phyloP scores from a whole-genome alignment of 2,113 vertebrate species.

The Protobothrops flavoviridis region DNA sequence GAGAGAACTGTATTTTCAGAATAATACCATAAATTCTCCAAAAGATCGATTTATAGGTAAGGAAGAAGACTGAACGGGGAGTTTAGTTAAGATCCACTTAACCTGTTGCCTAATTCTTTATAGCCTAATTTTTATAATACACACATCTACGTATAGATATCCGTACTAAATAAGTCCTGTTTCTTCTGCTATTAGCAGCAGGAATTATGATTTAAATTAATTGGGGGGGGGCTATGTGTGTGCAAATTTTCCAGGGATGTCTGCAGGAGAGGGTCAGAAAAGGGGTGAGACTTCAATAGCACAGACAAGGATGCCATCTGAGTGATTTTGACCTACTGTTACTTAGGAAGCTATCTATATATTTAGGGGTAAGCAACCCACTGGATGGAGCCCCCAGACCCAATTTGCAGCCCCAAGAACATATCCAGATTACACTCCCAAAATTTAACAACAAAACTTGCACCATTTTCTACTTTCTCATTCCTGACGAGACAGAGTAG shows the following conservation, averaged over 20 bases:
- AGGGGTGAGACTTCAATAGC: neutral
- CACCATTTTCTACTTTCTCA: neutral
- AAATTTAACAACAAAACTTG: neutral
- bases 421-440: neutral
- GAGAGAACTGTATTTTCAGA: neutral
- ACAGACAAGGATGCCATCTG: neutral
- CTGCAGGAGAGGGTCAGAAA: neutral
- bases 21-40: neutral
- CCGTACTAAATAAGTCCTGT: neutral
- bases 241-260: neutral
- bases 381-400: neutral
- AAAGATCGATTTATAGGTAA: neutral
- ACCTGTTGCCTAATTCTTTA: neutral
- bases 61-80: neutral
- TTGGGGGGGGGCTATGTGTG: neutral
- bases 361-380: neutral
- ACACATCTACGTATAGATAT: neutral
- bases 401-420: neutral
- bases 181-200: neutral
- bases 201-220: neutral
- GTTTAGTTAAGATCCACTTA: neutral
- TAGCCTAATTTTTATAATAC: neutral
- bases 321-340: neutral
- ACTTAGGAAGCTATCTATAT: neutral
- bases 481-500: neutral